phyloP scores from a whole-genome alignment of 92 coral and sea anemone genomes.

The Epizoanthus fatuus region DNA sequence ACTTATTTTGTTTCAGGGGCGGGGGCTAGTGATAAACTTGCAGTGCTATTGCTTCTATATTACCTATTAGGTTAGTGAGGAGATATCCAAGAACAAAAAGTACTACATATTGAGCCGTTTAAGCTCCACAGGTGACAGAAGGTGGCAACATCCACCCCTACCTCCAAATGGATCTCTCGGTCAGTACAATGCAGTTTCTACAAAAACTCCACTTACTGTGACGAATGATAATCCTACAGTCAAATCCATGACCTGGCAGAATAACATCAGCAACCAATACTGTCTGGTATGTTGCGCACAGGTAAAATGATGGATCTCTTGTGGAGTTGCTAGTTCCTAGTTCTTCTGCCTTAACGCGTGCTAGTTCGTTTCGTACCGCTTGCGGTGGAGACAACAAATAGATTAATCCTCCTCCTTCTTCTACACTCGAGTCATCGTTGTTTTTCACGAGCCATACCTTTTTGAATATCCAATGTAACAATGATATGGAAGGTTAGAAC shows the following conservation, averaged over 20 bases:
- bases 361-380: slow-evolving; percentile 50
- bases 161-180: not conserved
- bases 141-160: not conserved
- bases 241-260: slow-evolving; percentile 57
- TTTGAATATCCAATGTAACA: not conserved
- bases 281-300: slow-evolving; percentile 35
- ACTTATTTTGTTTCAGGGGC: too few relatives aligned
- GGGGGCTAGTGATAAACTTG: too few relatives aligned
- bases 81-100: too few relatives aligned
- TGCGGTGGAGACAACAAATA: slow-evolving; percentile 49
- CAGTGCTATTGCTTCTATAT: too few relatives aligned
- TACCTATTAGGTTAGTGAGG: too few relatives aligned
- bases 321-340: slow-evolving; percentile 22
- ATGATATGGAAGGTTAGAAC: too few relatives aligned
- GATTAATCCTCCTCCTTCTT: not conserved
- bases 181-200: too few relatives aligned
- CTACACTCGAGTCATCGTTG: slow-evolving; percentile 15
- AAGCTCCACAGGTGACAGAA: too few relatives aligned
- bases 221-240: slow-evolving; percentile 61
- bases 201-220: slow-evolving; percentile 57
- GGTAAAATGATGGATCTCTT: slow-evolving; percentile 56
- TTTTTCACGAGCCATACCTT: slow-evolving; percentile 58
- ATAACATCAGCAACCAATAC: slow-evolving; percentile 57
- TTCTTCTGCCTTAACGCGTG: slow-evolving; percentile 36
- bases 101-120: too few relatives aligned